Evolutionary conservation across 2,113 vertebrate species (phyloP).

Genomic region (Oplegnathus fasciatus): DNA sequence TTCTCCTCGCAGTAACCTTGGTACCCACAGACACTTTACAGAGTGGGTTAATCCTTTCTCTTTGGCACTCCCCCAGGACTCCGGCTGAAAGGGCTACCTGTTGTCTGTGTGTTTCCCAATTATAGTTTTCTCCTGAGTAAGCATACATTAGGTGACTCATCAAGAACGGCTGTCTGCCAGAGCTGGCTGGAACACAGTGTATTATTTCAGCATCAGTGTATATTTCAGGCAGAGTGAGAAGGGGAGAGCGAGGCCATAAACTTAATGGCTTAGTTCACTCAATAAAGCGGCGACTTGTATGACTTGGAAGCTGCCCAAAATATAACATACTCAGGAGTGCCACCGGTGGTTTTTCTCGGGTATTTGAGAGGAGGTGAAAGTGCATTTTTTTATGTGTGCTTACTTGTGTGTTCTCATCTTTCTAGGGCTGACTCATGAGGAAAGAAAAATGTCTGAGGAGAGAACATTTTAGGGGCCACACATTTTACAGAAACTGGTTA

Average conservation of each 20-base stretch:
- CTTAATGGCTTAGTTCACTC: slow-evolving; percentile 75
- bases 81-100: slow-evolving; percentile 70
- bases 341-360: slow-evolving; percentile 30
- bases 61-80: slow-evolving; percentile 19
- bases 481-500: background rate
- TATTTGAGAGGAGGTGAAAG: slow-evolving; percentile 39
- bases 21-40: slow-evolving; percentile 22
- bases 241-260: slow-evolving; percentile 60
- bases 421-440: slow-evolving; percentile 8
- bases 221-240: slow-evolving; percentile 66
- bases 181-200: slow-evolving; percentile 60
- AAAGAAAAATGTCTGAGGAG: background rate
- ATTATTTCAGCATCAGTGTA: slow-evolving; percentile 77
- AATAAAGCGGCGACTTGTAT: slow-evolving; percentile 74
- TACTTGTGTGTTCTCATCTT: slow-evolving; percentile 15
- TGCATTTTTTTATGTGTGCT: slow-evolving; percentile 20
- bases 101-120: slow-evolving; percentile 70
- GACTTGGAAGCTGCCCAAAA: slow-evolving; percentile 73
- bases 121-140: slow-evolving; percentile 74
- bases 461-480: background rate
- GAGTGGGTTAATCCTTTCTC: slow-evolving; percentile 37
- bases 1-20: slow-evolving; percentile 21
- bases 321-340: slow-evolving; percentile 49
- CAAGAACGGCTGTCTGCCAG: slow-evolving; percentile 63
- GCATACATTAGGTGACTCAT: slow-evolving; percentile 80